Base-by-base conservation (phyloP, 2,888 invertebrate genomes). In the Lamellibrachia columna region DNA sequence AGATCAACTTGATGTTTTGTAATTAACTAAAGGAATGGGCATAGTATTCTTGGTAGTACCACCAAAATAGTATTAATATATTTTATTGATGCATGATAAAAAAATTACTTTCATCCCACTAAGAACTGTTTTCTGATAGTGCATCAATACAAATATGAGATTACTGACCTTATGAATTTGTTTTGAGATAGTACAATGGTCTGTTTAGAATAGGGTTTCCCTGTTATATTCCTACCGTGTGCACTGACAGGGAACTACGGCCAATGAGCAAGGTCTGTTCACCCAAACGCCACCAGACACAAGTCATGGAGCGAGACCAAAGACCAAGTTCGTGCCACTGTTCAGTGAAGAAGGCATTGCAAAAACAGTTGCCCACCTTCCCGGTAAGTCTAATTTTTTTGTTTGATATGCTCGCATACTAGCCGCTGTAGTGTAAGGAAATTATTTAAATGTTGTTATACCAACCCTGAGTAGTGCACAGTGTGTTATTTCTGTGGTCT, bases 261-360 rank as follows among this genome's bases (percentile, higher is more conserved):
- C 75, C n/a, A n/a, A 22, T 22, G 75, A 75, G 15, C 22, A 75
- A 4, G 15, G 28, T 7, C 4, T 91, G 53, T 52, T 52, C 91
- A n/a, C 91, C 15, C 53, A 53, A 53, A 22, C 40, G 3, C 22
- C 53, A 91, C 15, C 91, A 91, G 52, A 40, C 11, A 4, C 22
- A 28, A 15, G 52, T 53, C 53, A 28, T 28, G 53, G 52, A 91
- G 52, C 52, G 9, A 93, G 92, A 75, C 96, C 96, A 94, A 97
- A 97, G 94, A 97, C 97, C 0, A 98, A 98, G 96, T 98, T 97
- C 97, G 97, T 98, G 0, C 98, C 98, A 95, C 96, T 98, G 92
- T 98, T 98, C 96, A 97, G 98, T 0, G 97, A 97, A 94, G 98
- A 98, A 95, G 98, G 98, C 28, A 96, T 96, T 93, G 96, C 97